Base-by-base conservation (phyloP, 2,113 vertebrate genomes). In the Hipposideros armiger region DNA sequence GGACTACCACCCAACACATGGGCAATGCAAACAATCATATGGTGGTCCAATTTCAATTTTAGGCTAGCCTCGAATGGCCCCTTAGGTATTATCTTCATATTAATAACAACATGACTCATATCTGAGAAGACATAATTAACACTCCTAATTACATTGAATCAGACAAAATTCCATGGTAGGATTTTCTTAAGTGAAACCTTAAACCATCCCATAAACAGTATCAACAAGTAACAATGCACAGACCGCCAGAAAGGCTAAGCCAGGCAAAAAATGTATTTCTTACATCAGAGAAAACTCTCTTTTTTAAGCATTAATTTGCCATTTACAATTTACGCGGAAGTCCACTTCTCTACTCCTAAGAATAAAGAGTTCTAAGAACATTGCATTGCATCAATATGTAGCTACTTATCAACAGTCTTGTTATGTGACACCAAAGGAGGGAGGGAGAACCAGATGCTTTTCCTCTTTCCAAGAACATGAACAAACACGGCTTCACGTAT, bases 391-490 rank as follows among this genome's bases (percentile, higher is more conserved):
- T 60, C 16, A 60, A 67, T 60, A 40, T 30, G 24, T 36, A 66
- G 69, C 32, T 86, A 50, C 66, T 87, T 64, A 96, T 64, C 64
- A 92, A 72, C 69, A 78, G 47, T 77, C n/a, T 83, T 86, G 54
- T 85, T 58, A 77, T 69, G 42, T 78, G 50, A 58, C 69, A 64
- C 56, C 36, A 81, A 72, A 82, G 19, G 8, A 54, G n/a, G 7
- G 10, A 85, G 72, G n/a, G 77, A 82, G 36, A 69, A 83, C 36
- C 11, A 82, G 45, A 81, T 60, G 56, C n/a, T n/a, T 88, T 76
- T 82, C 13, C 81, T 81, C 85, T 82, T 52, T 58, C 40, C 11
- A 81, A 47, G 28, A 81, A 85, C 36, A 62, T 13, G n/a, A 76
- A 73, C 24, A 89, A 50, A 47, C 54, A 72, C 36, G 52, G 50